These are phyloP conservation scores for Xiphophorus birchmanni DNA, from an alignment of 2,797 vertebrate species.

Conservation along the genomic window DNA sequence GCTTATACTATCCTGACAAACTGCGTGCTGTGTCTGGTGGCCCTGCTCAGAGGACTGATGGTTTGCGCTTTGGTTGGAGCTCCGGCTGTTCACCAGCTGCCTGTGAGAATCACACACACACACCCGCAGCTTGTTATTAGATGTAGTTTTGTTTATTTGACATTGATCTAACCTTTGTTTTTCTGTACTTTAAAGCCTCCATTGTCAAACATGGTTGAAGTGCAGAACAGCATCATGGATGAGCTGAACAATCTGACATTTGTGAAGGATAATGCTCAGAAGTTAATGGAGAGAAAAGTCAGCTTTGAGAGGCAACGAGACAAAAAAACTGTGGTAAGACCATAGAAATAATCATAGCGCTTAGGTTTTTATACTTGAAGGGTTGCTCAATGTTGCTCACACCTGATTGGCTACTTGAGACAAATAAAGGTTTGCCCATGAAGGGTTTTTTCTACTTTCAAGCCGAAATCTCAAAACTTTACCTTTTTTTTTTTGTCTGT, in stretches of 20 bases:
- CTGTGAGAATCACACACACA: constrained; percentile 76
- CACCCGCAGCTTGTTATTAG: background rate
- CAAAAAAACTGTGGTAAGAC: constrained; percentile 73
- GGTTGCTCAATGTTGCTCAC: background rate
- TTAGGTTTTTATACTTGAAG: background rate
- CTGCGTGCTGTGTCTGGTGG: constrained; percentile 83
- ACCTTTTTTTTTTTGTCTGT: background rate
- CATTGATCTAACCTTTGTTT: background rate
- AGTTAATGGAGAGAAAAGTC: constrained; percentile 91
- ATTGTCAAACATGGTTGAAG: constrained; percentile 85
- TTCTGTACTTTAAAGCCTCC: constrained; percentile 75
- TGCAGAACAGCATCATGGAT: constrained; percentile 91
- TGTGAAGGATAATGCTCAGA: constrained; percentile 91
- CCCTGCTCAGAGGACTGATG: constrained; percentile 82
- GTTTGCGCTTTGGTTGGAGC: constrained; percentile 66
- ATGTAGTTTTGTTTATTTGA: background rate
- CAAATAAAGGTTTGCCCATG: background rate
- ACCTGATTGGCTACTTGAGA: background rate
- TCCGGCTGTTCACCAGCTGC: constrained; percentile 78
- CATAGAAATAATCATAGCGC: background rate
- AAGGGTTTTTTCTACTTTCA: background rate
- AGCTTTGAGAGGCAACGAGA: constrained; percentile 91
- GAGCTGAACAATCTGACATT: constrained; percentile 89
- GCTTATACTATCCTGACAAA: constrained; percentile 85
- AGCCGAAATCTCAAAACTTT: background rate